phyloP scores from a whole-genome alignment of 2,797 vertebrate species.

The Vipera ursinii region DNA sequence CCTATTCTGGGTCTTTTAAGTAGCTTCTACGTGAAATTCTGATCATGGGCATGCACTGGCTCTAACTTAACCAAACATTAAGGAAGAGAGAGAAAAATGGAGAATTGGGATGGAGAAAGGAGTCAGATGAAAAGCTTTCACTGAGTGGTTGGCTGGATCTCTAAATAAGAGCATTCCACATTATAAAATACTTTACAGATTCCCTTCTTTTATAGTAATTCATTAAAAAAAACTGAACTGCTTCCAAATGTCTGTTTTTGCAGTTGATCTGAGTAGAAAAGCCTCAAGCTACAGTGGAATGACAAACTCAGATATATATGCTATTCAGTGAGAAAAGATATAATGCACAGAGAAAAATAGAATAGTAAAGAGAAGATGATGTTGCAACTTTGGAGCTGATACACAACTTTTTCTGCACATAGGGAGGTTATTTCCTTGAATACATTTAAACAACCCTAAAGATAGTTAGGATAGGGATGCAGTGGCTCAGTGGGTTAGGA shows the following conservation, averaged over 20 bases:
- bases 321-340: not conserved
- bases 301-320: not conserved
- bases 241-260: not conserved
- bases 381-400: not conserved
- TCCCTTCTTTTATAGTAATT: not conserved
- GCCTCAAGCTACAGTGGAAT: not conserved
- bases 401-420: not conserved
- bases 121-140: not conserved
- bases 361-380: not conserved
- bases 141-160: not conserved
- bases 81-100: not conserved
- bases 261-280: not conserved
- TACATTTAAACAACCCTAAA: not conserved
- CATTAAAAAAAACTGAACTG: not conserved
- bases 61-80: not conserved
- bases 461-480: not conserved
- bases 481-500: no score
- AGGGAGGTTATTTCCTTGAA: not conserved
- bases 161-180: not conserved
- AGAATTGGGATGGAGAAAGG: not conserved
- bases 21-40: conserved; percentile 22
- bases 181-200: not conserved
- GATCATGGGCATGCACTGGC: not conserved
- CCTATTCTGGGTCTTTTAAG: conserved; percentile 8
- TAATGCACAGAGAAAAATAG: not conserved